Evolutionary conservation across 1,140 invertebrate genomes (phyloP).

Genomic region (Varroa destructor): DNA sequence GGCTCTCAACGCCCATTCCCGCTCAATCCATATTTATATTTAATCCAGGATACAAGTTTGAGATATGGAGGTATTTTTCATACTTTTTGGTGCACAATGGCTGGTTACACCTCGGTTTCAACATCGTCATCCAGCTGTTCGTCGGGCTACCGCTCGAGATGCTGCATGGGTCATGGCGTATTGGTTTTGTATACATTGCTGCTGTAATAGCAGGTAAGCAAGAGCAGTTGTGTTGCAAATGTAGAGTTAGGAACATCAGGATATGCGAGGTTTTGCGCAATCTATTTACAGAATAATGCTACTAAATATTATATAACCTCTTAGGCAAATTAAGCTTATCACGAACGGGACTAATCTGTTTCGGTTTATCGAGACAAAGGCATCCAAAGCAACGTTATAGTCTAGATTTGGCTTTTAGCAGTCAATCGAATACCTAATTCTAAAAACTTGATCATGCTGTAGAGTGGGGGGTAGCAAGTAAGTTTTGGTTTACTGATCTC

Average conservation of each 20-base stretch:
- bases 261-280: neutral
- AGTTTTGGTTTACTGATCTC: too few species aligned
- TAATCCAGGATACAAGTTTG: constrained; percentile 25
- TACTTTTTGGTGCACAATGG: constrained; percentile 28
- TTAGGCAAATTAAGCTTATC: too few species aligned
- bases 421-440: too few species aligned
- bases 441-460: too few species aligned
- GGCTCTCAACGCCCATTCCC: constrained; percentile 22
- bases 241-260: neutral
- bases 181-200: constrained; percentile 78
- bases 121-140: constrained; percentile 74
- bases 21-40: constrained; percentile 29
- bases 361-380: too few species aligned
- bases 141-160: constrained; percentile 87
- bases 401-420: too few species aligned
- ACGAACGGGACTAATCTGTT: too few species aligned
- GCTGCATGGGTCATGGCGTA: constrained; percentile 82
- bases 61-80: constrained; percentile 28
- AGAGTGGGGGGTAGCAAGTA: too few species aligned
- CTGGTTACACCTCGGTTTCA: constrained; percentile 88
- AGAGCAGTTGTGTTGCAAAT: neutral
- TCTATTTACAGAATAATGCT: neutral
- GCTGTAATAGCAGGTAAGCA: constrained; percentile 59
- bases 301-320: too few species aligned
- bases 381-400: too few species aligned